Base-by-base conservation (phyloP, 2,797 vertebrate species). In the Monodelphis domestica region DNA sequence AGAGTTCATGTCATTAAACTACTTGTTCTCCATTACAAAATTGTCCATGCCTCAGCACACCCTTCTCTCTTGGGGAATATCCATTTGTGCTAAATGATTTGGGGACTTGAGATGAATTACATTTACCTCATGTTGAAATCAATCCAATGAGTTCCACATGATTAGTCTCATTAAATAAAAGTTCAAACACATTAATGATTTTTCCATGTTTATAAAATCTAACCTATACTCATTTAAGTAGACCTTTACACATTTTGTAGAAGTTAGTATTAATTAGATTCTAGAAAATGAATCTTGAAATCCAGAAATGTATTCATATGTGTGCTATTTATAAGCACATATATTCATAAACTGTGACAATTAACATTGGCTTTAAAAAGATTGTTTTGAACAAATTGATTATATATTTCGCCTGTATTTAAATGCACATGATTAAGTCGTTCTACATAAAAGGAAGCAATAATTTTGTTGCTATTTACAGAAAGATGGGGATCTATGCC, bases 1-100 rank as follows among this genome's bases (percentile, higher is more conserved):
- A 0, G 56, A 94, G 91, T 92, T 97, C 94, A 89, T 87, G 95
- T 98, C 91, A 95, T 97, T 97, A 97, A 94, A 91, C 93, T 96
- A 89, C 90, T 97, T 55, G 56, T 92, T 97, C 89, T 4, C 12
- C 0, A 0, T 93, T 63, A 95, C 95, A 91, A 89, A 89, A 92
- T 94, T 54, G 45, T 91, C 89, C 93, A 10, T n/a, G 52, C 53
- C 29, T 88, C 33, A 2, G 59, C 33, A 95, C 53, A 70, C n/a
- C 29, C 53, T 70, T 89, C 70, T 33, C 87, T 21, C 70, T 90
- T n/a, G 63, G 91, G 94, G 52, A 88, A 84, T 84, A 93, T 91
- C 94, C 54, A 30, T 56, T 94, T 91, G 95, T 92, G 92, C 29
- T 54, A 92, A 90, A 95, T 54, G 45, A 94, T 53, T 91, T 54